These are phyloP conservation scores for Cepaea hortensis DNA, from an alignment of 2,888 invertebrate species.

Conservation along the genomic window DNA sequence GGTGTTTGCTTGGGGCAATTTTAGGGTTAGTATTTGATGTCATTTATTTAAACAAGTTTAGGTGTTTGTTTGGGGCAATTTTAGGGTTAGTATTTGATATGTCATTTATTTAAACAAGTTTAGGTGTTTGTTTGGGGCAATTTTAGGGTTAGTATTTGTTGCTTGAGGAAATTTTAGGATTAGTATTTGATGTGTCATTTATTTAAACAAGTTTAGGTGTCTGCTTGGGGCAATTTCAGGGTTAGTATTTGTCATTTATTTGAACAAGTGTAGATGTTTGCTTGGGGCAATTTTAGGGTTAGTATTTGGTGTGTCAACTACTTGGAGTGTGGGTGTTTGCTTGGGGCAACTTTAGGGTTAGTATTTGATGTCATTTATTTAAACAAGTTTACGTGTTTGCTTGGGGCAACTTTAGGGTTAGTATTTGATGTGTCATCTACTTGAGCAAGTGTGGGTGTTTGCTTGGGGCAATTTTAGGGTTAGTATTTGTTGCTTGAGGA, in stretches of 20 bases:
- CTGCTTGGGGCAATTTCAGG: slow-evolving; percentile 95
- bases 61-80: slow-evolving; percentile 92
- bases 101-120: slow-evolving; percentile 86
- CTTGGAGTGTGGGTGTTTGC: slow-evolving; percentile 91
- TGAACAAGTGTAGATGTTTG: slow-evolving; percentile 68
- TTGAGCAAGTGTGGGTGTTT: too few relatives aligned
- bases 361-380: slow-evolving; percentile 48
- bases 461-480: slow-evolving; percentile 97
- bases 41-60: too few relatives aligned
- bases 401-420: slow-evolving; percentile 95
- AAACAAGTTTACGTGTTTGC: slow-evolving; percentile 82
- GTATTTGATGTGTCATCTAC: slow-evolving; percentile 77
- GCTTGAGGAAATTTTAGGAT: too few relatives aligned
- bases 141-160: slow-evolving; percentile 83
- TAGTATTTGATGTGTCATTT: slow-evolving; percentile 75
- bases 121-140: slow-evolving; percentile 95
- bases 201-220: slow-evolving; percentile 86
- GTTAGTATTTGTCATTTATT: slow-evolving; percentile 77
- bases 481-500: slow-evolving; percentile 86
- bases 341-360: slow-evolving; percentile 95
- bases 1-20: slow-evolving; percentile 95
- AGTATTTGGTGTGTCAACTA: slow-evolving; percentile 80
- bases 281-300: slow-evolving; percentile 79
- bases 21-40: slow-evolving; percentile 82
- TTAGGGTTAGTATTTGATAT: slow-evolving; percentile 81